Evolutionary conservation across 2,888 invertebrate genomes (phyloP).

Genomic region (Trypoxylon attenuatum): DNA sequence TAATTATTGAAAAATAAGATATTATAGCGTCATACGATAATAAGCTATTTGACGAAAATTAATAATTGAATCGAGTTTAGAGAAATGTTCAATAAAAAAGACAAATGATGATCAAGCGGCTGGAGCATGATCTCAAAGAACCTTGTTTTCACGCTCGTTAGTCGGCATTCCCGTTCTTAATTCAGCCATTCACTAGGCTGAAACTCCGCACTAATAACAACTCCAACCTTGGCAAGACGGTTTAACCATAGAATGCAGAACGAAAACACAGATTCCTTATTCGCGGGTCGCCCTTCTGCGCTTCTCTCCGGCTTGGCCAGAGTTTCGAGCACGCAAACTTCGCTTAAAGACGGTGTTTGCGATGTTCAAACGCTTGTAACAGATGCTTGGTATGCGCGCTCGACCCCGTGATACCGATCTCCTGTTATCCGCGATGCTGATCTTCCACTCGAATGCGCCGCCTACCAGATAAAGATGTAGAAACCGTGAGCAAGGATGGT

Average conservation of each 20-base stretch:
- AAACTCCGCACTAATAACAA: conserved; percentile 13
- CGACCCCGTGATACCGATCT: conserved; percentile 47
- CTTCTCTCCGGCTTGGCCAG: conserved; percentile 40
- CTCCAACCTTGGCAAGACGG: conserved; percentile 25
- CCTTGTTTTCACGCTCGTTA: conserved; percentile 27
- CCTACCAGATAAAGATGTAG: conserved; percentile 34
- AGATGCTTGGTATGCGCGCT: conserved; percentile 44
- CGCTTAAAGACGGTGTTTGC: conserved; percentile 46
- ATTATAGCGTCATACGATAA: no score
- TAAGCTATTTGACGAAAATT: no score
- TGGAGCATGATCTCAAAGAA: conserved; percentile 10
- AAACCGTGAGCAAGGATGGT: conserved; percentile 2
- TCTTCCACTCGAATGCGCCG: conserved; percentile 21
- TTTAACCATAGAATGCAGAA: conserved; percentile 29
- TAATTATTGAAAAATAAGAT: no score
- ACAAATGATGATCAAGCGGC: conserved; percentile 5
- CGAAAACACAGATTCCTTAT: conserved; percentile 36
- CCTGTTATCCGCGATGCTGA: conserved; percentile 27
- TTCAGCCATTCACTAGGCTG: conserved; percentile 27
- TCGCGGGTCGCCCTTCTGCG: conserved; percentile 26
- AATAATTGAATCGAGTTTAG: no score
- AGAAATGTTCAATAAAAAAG: no score
- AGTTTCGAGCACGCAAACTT: conserved; percentile 38
- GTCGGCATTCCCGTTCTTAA: conserved; percentile 27
- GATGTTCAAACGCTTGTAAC: conserved; percentile 39